Base-by-base conservation (phyloP, 1,140 invertebrate species). In the Eufriesea mexicana region DNA sequence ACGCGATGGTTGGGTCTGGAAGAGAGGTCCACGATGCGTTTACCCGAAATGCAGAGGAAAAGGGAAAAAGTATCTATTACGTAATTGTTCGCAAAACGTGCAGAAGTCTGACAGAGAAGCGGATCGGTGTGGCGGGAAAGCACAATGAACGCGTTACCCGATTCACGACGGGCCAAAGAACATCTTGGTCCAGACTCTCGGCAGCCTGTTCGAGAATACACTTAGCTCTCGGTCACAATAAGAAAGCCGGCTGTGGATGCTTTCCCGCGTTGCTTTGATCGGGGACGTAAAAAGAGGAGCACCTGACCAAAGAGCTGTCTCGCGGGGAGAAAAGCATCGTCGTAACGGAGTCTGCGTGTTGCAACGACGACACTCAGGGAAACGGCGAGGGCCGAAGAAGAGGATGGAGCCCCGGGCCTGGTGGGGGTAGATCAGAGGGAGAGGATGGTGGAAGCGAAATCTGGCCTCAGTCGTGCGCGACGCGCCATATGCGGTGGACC, bases 401-500 rank as follows among this genome's bases (percentile, higher is more conserved):
- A 73, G 70, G 70, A 79, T 55, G 35, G 80, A 82, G 79, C n/a
- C 23, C 5, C 14, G 18, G 35, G 35, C 57, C 23, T 23, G 67
- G 62, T 45, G 74, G 67, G 68, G 59, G 79, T 66, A 83, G 85
- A 62, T 55, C 57, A 84, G 72, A 62, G 84, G 67, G 75, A 72
- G 82, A 88, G 87, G 88, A 90, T 89, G 82, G 90, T 89, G 91
- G 92, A 90, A 85, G 78, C 90, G 79, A 91, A 82, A 85, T 90
- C 82, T 87, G 87, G 87, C 79, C 88, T 92, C 92, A 92, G 92
- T 92, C 90, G 91, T 89, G 91, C 91, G 92, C 92, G 89, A 92
- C 89, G 91, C 92, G 92, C 91, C 92, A 92, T 90, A 92, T 92
- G 91, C 89, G 90, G 77, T 91, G 91, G 91, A 90, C 84, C 90